phyloP scores from a whole-genome alignment of 2,113 vertebrate species.

The Puffinus mauretanicus region DNA sequence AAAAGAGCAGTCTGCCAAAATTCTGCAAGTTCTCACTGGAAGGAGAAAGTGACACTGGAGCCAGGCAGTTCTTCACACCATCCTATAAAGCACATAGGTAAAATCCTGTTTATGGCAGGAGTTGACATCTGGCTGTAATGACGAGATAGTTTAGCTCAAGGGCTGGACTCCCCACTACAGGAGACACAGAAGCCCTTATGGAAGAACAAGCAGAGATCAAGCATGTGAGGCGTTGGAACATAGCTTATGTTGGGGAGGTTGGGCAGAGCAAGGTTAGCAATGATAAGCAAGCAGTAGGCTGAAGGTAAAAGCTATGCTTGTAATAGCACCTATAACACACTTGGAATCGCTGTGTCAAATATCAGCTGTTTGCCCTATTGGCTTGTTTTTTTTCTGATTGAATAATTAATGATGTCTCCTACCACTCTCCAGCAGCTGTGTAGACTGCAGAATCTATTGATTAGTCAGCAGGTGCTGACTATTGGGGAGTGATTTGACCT shows the following conservation, averaged over 20 bases:
- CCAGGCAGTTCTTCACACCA: background rate
- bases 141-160: background rate
- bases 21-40: background rate
- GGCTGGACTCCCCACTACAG: background rate
- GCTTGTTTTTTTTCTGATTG: background rate
- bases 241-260: background rate
- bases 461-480: background rate
- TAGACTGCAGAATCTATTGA: background rate
- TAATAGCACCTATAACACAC: accelerated
- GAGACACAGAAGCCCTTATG: background rate
- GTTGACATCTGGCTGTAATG: background rate
- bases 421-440: background rate
- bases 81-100: accelerated
- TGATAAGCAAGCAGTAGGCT: background rate
- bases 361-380: background rate
- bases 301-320: background rate
- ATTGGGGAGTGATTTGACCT: too few relatives aligned
- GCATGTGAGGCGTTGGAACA: background rate
- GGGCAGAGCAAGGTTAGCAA: background rate
- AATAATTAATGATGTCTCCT: background rate
- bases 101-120: background rate
- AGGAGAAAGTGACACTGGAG: background rate
- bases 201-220: background rate
- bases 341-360: background rate
- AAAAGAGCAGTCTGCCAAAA: background rate